Conservation (phyloP, 2,888 invertebrate genomes). For the Ecdyonurus torrentis region DNA sequence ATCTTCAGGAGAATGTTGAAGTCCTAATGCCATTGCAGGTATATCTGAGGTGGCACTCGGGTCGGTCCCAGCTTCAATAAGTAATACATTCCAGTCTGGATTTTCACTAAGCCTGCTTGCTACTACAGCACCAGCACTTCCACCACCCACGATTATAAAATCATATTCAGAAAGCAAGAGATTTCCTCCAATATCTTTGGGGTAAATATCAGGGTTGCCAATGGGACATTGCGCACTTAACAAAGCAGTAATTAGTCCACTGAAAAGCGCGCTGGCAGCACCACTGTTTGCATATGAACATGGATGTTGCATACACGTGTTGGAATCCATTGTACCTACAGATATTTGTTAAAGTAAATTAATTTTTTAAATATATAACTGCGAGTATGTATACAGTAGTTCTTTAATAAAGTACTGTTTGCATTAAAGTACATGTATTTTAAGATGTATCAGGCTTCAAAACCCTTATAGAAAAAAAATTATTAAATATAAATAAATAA, state of each 20-base stretch:
- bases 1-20: conserved; percentile 24
- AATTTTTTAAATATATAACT: too few species aligned
- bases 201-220: conserved; percentile 36
- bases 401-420: too few species aligned
- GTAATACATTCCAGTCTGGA: conserved; percentile 28
- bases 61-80: conserved; percentile 36
- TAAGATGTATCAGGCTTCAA: too few species aligned
- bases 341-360: too few species aligned
- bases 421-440: too few species aligned
- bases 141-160: conserved; percentile 24
- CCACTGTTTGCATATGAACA: conserved; percentile 20
- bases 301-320: conserved; percentile 8
- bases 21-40: conserved; percentile 22
- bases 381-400: too few species aligned
- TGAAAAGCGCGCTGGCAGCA: conserved; percentile 32
- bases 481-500: too few species aligned
- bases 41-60: conserved; percentile 29
- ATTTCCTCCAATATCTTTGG: conserved; percentile 29
- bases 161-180: conserved; percentile 20
- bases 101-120: conserved; percentile 31
- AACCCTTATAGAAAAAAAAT: too few species aligned
- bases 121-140: conserved; percentile 34
- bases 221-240: conserved; percentile 41
- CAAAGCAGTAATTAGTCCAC: conserved; percentile 38
- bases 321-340: not conserved